Conservation (phyloP, 2,797 vertebrate species). For the Pelobates cultripes region DNA sequence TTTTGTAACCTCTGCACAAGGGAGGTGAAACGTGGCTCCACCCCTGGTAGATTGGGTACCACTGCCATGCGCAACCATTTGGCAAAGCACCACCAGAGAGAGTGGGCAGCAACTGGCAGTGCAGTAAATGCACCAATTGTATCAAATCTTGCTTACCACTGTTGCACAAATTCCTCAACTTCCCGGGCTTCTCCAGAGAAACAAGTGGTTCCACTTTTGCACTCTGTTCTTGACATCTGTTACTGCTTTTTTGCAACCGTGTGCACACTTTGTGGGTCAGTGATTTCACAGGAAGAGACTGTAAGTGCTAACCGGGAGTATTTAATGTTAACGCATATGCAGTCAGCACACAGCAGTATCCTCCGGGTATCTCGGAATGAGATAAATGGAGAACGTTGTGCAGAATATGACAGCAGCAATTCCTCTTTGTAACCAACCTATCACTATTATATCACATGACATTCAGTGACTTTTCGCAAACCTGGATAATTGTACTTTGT, state of each 20-base stretch:
- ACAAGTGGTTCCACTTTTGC: slow-evolving; percentile 8
- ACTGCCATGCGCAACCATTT: slow-evolving; percentile 33
- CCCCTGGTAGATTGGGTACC: slow-evolving; percentile 32
- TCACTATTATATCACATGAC: not conserved
- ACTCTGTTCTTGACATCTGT: slow-evolving; percentile 34
- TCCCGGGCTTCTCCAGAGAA: not conserved
- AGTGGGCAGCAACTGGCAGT: slow-evolving; percentile 18
- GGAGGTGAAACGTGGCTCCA: slow-evolving; percentile 34
- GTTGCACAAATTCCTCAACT: not conserved
- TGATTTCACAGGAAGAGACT: slow-evolving; percentile 26
- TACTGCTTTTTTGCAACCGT: slow-evolving; percentile 39
- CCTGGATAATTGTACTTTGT: too few relatives aligned
- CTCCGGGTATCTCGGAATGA: slow-evolving; percentile 5
- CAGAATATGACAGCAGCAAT: slow-evolving; percentile 13
- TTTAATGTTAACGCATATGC: slow-evolving; percentile 37
- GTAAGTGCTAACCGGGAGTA: slow-evolving; percentile 19
- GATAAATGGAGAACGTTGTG: not conserved
- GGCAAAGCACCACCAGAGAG: slow-evolving; percentile 34
- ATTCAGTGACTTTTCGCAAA: not conserved
- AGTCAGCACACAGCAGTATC: slow-evolving; percentile 24
- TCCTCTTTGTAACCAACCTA: not conserved
- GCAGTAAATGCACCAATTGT: not conserved
- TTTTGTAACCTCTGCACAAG: slow-evolving; percentile 37
- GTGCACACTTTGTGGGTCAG: slow-evolving; percentile 23
- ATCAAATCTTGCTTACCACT: not conserved